These are phyloP conservation scores for Lithophane ornitopus DNA, from an alignment of 2,888 invertebrate genomes.

Conservation along the genomic window DNA sequence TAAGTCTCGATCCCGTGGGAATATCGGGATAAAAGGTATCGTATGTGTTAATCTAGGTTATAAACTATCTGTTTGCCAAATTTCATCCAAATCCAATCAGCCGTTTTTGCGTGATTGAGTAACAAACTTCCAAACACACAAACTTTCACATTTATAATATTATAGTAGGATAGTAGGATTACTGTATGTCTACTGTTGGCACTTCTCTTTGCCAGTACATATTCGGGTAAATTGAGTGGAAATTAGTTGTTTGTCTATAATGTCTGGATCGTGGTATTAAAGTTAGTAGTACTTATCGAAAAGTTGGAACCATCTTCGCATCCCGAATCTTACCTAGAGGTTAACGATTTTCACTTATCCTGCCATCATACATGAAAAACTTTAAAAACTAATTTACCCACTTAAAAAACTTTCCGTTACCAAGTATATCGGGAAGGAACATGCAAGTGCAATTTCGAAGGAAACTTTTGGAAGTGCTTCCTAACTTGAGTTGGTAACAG, in stretches of 20 bases:
- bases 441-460: slow-evolving; percentile 53
- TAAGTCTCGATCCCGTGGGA: no score
- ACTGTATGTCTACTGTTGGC: neutral
- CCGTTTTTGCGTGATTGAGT: no score
- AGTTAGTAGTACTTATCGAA: neutral
- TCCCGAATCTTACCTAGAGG: neutral
- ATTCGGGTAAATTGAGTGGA: neutral
- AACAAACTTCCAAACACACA: no score
- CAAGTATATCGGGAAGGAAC: slow-evolving; percentile 42
- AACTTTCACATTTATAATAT: no score
- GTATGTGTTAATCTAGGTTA: no score
- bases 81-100: no score
- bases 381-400: slow-evolving; percentile 36
- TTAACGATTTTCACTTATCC: slow-evolving; percentile 14
- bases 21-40: no score
- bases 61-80: no score
- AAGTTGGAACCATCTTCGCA: neutral
- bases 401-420: slow-evolving; percentile 32
- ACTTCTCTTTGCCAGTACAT: neutral
- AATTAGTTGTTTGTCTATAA: neutral
- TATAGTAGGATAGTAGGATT: no score
- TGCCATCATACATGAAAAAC: neutral
- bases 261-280: neutral
- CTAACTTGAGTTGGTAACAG: slow-evolving; percentile 57
- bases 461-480: slow-evolving; percentile 55